phyloP scores from a whole-genome alignment of 2,113 vertebrate species.

The Amia ocellicauda region DNA sequence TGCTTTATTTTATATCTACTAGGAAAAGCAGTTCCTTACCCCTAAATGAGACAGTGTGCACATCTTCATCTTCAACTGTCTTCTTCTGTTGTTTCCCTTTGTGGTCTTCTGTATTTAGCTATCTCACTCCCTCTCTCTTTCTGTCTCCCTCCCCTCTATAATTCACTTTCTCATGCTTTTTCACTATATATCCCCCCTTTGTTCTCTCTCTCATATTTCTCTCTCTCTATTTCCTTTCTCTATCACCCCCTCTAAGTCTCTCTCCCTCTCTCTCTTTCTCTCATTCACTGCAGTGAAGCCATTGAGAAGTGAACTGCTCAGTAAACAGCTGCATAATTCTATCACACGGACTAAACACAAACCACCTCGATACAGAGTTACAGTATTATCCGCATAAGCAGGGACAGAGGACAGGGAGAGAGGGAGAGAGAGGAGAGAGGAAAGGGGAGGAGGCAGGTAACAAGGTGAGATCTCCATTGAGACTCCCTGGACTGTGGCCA shows the following conservation, averaged over 20 bases:
- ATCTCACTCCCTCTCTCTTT: too few relatives aligned
- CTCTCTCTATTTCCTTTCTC: constrained; percentile 28
- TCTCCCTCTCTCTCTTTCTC: constrained; percentile 17
- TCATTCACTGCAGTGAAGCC: constrained; percentile 26
- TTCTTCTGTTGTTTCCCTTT: too few relatives aligned
- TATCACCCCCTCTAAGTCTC: constrained; percentile 23
- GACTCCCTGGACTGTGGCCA: not conserved
- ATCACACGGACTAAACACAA: constrained; percentile 60
- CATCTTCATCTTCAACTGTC: constrained; percentile 28
- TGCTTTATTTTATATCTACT: not conserved
- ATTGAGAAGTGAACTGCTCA: constrained; percentile 59
- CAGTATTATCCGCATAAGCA: constrained; percentile 20
- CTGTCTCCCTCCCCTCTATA: not conserved
- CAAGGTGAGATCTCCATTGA: not conserved
- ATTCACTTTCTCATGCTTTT: too few relatives aligned
- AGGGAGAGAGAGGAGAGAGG: constrained; percentile 23
- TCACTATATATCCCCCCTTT: too few relatives aligned
- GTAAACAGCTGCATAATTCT: constrained; percentile 55
- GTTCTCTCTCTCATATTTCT: too few relatives aligned
- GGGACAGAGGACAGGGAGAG: constrained; percentile 20
- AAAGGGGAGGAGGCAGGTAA: constrained; percentile 16
- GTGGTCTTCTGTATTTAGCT: too few relatives aligned
- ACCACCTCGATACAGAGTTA: constrained; percentile 50
- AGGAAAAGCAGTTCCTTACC: constrained; percentile 61
- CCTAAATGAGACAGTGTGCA: constrained; percentile 63